Percentiles rank a stretch among this genome's conserved stretches.
These are phyloP conservation scores for Arctia plantaginis DNA, from an alignment of 2,888 invertebrate species.

Conservation along the genomic window DNA sequence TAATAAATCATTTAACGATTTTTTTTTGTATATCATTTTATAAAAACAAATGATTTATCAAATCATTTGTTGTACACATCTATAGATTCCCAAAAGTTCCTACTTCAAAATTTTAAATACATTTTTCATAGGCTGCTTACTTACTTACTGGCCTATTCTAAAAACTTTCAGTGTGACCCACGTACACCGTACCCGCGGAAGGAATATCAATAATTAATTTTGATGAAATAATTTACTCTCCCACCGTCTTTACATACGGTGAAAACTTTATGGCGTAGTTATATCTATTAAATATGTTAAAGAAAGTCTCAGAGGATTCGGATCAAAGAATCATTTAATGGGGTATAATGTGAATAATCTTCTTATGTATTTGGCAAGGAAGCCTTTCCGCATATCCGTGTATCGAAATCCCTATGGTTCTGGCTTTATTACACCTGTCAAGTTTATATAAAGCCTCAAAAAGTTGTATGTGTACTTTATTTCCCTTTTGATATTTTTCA, in stretches of 20 bases:
- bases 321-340: conserved; percentile 12
- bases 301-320: conserved; percentile 2
- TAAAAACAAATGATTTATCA: no score
- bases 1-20: no score
- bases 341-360: conserved; percentile 8
- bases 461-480: background rate
- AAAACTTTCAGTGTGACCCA: no score
- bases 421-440: background rate
- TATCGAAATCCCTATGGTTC: background rate
- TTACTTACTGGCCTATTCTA: no score
- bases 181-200: conserved; percentile 16
- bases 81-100: no score
- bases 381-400: background rate
- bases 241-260: background rate
- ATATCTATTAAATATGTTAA: background rate
- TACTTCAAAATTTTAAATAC: no score
- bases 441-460: background rate
- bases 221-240: conserved; percentile 41
- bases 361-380: conserved; percentile 1
- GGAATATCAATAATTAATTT: conserved; percentile 46
- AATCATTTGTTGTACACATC: no score
- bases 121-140: no score
- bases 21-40: no score
- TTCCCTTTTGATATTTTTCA: background rate
- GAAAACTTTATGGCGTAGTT: conserved; percentile 7